phyloP scores from a whole-genome alignment of 2,113 vertebrate species.

The Lampris incognitus region DNA sequence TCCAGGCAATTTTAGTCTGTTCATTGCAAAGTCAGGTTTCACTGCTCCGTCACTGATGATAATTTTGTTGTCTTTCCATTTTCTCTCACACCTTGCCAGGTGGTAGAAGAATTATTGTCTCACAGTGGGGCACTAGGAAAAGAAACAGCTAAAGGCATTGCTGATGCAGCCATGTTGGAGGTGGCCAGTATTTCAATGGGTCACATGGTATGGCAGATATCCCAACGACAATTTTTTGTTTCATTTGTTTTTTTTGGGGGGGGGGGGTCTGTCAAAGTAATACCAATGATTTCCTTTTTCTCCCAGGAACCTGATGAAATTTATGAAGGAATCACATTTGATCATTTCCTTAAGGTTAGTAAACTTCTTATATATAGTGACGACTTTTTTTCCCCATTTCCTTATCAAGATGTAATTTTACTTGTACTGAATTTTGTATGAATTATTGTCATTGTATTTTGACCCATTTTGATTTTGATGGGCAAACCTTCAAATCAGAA shows the following conservation, averaged over 20 bases:
- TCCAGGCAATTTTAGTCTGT: no score
- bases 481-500: no score
- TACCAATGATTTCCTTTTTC: background rate
- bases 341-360: conserved; percentile 94
- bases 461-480: no score
- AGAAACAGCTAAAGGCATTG: conserved; percentile 89
- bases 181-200: conserved; percentile 93
- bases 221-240: background rate
- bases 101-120: conserved; percentile 94
- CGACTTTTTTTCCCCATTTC: background rate
- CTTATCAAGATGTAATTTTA: background rate
- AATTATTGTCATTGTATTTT: no score
- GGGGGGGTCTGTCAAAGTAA: background rate
- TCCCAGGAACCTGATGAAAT: conserved; percentile 91
- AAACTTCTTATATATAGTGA: background rate
- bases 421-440: background rate
- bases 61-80: background rate
- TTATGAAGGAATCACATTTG: conserved; percentile 96
- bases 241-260: background rate
- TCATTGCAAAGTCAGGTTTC: background rate
- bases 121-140: conserved; percentile 88
- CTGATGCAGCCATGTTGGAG: conserved; percentile 97
- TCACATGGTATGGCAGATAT: conserved; percentile 86
- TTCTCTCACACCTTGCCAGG: conserved; percentile 72
- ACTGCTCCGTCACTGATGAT: background rate